phyloP scores from a whole-genome alignment of 2,797 vertebrate species.

The Nasua narica region DNA sequence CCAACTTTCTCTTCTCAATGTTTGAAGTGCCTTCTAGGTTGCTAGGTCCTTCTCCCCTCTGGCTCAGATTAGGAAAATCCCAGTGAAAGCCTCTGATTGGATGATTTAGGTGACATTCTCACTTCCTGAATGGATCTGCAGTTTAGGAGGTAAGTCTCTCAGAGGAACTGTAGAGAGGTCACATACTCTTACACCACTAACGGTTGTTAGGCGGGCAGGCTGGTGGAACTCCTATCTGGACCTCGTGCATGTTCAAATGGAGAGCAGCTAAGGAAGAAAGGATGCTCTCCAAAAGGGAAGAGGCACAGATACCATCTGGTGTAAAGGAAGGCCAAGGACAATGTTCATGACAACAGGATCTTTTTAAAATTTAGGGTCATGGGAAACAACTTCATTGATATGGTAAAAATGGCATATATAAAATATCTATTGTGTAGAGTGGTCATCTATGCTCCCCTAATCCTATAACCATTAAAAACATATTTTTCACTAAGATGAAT shows the following conservation, averaged over 20 bases:
- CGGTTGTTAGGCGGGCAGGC: neutral
- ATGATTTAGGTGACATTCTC: neutral
- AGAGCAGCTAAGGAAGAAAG: neutral
- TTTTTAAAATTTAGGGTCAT: neutral
- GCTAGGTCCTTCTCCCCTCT: neutral
- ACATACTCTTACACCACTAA: neutral
- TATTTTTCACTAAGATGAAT: neutral
- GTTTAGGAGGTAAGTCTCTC: neutral
- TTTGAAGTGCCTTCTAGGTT: neutral
- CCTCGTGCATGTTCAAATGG: neutral
- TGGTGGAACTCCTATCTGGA: neutral
- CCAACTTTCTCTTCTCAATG: neutral
- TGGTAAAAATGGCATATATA: neutral
- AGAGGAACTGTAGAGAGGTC: neutral
- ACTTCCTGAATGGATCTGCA: neutral
- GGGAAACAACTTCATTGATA: neutral
- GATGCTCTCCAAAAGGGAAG: neutral
- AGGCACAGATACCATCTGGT: neutral
- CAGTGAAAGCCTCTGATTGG: neutral
- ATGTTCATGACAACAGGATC: neutral
- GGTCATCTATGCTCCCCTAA: neutral
- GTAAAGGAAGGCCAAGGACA: neutral
- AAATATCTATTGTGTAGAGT: neutral
- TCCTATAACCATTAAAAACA: neutral
- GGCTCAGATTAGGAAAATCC: neutral